Evolutionary conservation across 2,888 invertebrate genomes (phyloP), one percentile per base, ranked within the genome.

Genomic region (Caenorhabditis uteleia): DNA sequence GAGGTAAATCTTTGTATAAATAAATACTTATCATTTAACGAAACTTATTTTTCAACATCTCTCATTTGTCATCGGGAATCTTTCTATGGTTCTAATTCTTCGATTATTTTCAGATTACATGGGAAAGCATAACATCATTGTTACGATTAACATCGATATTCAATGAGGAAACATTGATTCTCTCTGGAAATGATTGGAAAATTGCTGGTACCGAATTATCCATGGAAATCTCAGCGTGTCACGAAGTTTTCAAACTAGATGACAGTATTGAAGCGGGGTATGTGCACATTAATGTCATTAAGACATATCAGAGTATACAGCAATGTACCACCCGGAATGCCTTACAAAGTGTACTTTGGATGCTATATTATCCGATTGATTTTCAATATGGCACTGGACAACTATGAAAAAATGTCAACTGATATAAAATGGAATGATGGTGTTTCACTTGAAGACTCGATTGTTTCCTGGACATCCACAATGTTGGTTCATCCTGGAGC

Each of bases 351-450:
- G 70, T 88, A 90, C 18, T 91, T 92, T 81, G 90, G 91, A 0
- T 91, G 92, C 82, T 88, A 93, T 42, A 88, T 95, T 43, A 88
- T 94, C 76, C 88, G 95, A 56, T 87, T 94, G 50, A 86, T 98
- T 16, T 95, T 97, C 84, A 95, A 97, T 85, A 91, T 95, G 79
- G 93, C 95, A 0, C 87, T 95, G 72, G 97, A 98, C 85, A 89
- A 92, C 40, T 95, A 93, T 85, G 97, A 97, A 84, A 91, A 91
- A 85, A 55, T 65, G 45, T 21, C 46, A 21, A 54, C 44, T 8
- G 64, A 64, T 39, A 58, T 64, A 16, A 54, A 45, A 29, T 75
- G 70, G 66, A 56, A 56, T 20, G 64, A 66, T 36, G 57, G 54
- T 23, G 48, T 49, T n/a, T 69, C 73, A 10, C 43, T 72, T 0